These are phyloP conservation scores for Reinhardtius hippoglossoides DNA, from an alignment of 2,113 vertebrate species.

Conservation along the genomic window DNA sequence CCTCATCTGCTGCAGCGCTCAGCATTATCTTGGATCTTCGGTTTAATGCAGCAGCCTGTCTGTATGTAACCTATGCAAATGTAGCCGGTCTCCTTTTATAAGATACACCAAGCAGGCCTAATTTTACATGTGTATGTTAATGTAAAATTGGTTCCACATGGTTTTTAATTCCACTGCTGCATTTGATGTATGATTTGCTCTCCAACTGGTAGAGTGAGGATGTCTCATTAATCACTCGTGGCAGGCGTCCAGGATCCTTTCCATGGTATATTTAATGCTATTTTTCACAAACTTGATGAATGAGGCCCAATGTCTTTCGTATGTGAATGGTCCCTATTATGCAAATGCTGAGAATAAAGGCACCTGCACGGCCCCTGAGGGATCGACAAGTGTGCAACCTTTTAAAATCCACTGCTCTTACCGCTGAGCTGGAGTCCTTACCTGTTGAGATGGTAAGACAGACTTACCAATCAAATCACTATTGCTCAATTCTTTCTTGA, in stretches of 20 bases:
- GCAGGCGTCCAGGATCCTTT: constrained; percentile 36
- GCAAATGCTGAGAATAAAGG: constrained; percentile 10
- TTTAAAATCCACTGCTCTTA: background rate
- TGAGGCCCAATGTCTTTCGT: constrained; percentile 12
- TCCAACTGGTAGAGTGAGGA: background rate
- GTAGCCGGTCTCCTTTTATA: background rate
- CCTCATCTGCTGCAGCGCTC: background rate
- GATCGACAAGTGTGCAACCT: background rate
- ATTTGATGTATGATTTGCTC: constrained; percentile 30
- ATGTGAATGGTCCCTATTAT: constrained; percentile 17
- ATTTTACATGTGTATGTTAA: constrained; percentile 37
- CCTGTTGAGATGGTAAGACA: too few relatives aligned
- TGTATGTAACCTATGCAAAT: constrained; percentile 23
- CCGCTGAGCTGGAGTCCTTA: background rate
- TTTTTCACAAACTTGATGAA: constrained; percentile 39
- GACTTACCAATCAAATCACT: too few relatives aligned
- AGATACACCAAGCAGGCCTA: constrained; percentile 7
- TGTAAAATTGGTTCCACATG: constrained; percentile 34
- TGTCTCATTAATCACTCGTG: constrained; percentile 42
- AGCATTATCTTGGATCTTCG: background rate
- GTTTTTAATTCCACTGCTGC: constrained; percentile 14
- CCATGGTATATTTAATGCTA: constrained; percentile 17
- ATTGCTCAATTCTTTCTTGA: too few relatives aligned
- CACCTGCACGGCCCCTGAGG: background rate
- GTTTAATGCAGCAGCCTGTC: background rate